A percentile compares a stretch with the other conserved stretches of the same genome.
phyloP scores from a whole-genome alignment of 1,140 invertebrate genomes.

The Neodiprion fabricii region DNA sequence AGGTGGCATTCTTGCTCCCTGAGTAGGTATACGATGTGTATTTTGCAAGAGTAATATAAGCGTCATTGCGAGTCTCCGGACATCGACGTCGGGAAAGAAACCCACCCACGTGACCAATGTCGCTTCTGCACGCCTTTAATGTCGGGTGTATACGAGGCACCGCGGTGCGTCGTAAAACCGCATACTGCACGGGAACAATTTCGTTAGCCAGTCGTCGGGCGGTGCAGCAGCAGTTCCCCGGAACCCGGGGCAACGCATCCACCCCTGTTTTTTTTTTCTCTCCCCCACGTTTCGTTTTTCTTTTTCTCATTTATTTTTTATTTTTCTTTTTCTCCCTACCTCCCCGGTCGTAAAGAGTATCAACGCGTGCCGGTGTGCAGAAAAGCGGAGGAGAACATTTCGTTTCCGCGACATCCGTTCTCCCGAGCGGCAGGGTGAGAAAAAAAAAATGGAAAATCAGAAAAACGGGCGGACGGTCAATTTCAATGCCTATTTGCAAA shows the following conservation, averaged over 20 bases:
- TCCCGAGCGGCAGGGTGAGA: too few relatives aligned
- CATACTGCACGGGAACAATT: neutral
- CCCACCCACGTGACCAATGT: neutral
- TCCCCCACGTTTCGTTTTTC: neutral
- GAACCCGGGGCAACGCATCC: neutral
- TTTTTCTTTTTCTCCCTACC: neutral
- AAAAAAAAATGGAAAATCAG: too few relatives aligned
- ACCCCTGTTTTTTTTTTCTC: neutral
- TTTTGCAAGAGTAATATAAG: too few relatives aligned
- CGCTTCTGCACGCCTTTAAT: neutral
- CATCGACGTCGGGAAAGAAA: neutral
- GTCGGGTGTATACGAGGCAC: neutral
- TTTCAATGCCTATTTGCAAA: too few relatives aligned
- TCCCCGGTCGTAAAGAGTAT: neutral
- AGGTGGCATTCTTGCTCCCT: too few relatives aligned
- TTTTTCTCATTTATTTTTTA: neutral
- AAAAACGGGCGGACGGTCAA: too few relatives aligned
- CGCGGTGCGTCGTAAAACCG: neutral
- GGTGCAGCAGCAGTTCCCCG: neutral
- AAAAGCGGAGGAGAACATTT: neutral
- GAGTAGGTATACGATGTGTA: too few relatives aligned
- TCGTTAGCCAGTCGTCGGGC: neutral
- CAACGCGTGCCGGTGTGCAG: neutral
- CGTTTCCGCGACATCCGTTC: too few relatives aligned
- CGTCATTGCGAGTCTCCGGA: too few relatives aligned